Percentiles rank a stretch among this genome's conserved stretches.
These are phyloP conservation scores for Smithornis capensis DNA, from an alignment of 2,113 vertebrate species.

Conservation along the genomic window DNA sequence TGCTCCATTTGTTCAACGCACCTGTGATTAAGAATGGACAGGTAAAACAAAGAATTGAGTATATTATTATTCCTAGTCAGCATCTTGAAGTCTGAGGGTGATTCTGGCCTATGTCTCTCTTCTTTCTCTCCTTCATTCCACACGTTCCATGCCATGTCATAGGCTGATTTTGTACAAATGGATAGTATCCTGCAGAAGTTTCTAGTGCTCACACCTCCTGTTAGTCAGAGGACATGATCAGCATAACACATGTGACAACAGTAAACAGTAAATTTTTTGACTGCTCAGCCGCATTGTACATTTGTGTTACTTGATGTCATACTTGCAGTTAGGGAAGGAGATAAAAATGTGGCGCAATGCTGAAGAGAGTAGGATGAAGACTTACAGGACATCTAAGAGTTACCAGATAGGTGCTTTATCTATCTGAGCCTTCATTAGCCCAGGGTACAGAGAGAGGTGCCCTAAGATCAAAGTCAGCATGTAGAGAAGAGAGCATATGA, in stretches of 20 bases:
- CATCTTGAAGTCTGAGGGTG: background rate
- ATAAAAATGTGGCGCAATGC: background rate
- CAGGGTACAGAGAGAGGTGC: too few relatives aligned
- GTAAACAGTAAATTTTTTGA: background rate
- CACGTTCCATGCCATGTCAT: background rate
- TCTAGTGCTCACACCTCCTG: background rate
- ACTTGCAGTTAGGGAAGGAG: rapidly evolving
- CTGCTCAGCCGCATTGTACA: rapidly evolving
- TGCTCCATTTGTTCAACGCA: background rate
- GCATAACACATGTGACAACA: background rate
- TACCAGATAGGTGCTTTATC: background rate
- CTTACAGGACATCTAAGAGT: background rate
- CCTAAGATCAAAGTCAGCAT: background rate
- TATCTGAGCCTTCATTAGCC: background rate
- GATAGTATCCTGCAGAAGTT: background rate
- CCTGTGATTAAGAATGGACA: background rate
- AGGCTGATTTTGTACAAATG: background rate
- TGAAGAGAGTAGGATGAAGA: background rate
- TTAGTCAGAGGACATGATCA: background rate
- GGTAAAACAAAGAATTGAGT: background rate
- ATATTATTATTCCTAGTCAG: background rate
- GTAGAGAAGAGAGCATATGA: background rate
- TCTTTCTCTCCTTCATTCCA: background rate
- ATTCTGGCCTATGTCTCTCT: background rate
- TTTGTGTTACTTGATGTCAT: background rate